These are phyloP conservation scores for Icerya purchasi DNA, from an alignment of 2,888 invertebrate species.

Conservation along the genomic window DNA sequence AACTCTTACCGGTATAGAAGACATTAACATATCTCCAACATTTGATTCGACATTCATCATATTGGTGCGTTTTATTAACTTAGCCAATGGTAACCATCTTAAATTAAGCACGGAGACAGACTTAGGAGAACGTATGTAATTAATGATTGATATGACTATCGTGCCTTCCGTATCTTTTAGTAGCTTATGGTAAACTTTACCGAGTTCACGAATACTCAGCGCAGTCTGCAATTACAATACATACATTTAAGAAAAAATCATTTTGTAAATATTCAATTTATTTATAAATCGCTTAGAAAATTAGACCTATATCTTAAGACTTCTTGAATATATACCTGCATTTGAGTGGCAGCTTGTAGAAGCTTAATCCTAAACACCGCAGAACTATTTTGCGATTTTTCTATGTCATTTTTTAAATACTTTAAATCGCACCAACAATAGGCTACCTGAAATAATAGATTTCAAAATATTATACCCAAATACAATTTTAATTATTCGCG, in stretches of 20 bases:
- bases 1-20: slow-evolving; percentile 56
- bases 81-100: slow-evolving; percentile 74
- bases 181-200: slow-evolving; percentile 82
- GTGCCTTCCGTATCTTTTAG: slow-evolving; percentile 74
- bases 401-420: slow-evolving; percentile 76
- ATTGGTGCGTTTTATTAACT: slow-evolving; percentile 56
- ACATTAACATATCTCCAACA: slow-evolving; percentile 63
- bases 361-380: slow-evolving; percentile 71
- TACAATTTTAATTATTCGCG: too few relatives aligned
- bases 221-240: slow-evolving; percentile 39
- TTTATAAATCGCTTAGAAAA: too few relatives aligned
- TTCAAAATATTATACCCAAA: too few relatives aligned
- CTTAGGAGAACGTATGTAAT: slow-evolving; percentile 58
- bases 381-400: slow-evolving; percentile 74
- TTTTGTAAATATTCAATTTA: too few relatives aligned
- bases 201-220: slow-evolving; percentile 76
- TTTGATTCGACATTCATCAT: slow-evolving; percentile 51
- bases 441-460: slow-evolving; percentile 49
- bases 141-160: slow-evolving; percentile 71
- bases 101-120: slow-evolving; percentile 72
- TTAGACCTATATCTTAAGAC: too few relatives aligned
- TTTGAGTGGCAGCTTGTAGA: slow-evolving; percentile 73
- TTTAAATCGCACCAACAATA: slow-evolving; percentile 96
- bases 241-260: too few relatives aligned
- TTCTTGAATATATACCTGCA: slow-evolving; percentile 38